Evolutionary conservation across 2,888 invertebrate genomes (phyloP).

Genomic region (Harpagoxenus sublaevis): DNA sequence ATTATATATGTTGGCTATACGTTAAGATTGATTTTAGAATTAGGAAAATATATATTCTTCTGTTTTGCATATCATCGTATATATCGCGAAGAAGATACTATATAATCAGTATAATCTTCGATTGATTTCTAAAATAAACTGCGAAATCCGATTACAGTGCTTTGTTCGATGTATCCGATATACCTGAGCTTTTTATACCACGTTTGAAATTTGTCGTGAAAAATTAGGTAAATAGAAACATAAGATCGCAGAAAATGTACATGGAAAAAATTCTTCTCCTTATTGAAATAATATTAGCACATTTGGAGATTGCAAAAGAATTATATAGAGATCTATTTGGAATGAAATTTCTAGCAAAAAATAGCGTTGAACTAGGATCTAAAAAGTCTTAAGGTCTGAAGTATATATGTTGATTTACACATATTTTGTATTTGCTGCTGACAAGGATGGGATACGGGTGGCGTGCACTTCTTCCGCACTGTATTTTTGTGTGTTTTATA

Average conservation of each 20-base stretch:
- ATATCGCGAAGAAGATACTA: background rate
- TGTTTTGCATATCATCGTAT: background rate
- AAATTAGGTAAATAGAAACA: background rate
- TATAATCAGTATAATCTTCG: background rate
- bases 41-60: background rate
- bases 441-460: slow-evolving; percentile 40
- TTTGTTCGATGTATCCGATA: background rate
- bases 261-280: background rate
- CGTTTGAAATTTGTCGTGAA: background rate
- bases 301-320: background rate
- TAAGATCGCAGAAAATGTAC: background rate
- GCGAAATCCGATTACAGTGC: background rate
- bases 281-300: background rate
- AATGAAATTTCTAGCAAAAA: slow-evolving; percentile 11
- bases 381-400: background rate
- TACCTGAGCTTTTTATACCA: background rate
- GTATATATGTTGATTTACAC: background rate
- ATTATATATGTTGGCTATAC: background rate
- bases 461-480: background rate
- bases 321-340: background rate
- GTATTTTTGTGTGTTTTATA: background rate
- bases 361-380: background rate
- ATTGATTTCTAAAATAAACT: slow-evolving; percentile 1
- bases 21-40: slow-evolving; percentile 1
- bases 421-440: slow-evolving; percentile 2